Evolutionary conservation across 1,140 invertebrate species (phyloP), one percentile per base, ranked within the genome.

Genomic region (Arctopsyche grandis): DNA sequence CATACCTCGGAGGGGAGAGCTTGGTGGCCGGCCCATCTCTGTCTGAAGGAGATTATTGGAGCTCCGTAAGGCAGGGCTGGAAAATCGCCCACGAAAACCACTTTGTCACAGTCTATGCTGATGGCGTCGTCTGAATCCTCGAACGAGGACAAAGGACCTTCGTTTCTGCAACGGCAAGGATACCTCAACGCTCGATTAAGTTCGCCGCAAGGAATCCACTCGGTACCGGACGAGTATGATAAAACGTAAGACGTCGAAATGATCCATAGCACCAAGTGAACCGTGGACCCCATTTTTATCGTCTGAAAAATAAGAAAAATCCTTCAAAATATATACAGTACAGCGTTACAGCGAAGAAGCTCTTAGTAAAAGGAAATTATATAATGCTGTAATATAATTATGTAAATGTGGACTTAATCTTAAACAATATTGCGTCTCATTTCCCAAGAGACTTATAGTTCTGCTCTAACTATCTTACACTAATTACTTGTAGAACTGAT

Each of bases 71-170:
- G 93, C 52, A 93, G 86, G 0, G 92, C 86, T 0, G 94, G 91
- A 60, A 93, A 92, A 82, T 96, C 94, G 12, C 91, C 90, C 19
- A 91, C 89, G 80, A 97, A 96, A n/a, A 95, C 93, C 12, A 95
- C 91, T 19, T 90, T 86, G 86, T 97, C 95, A 85, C 96, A 97
- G 84, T 97, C 92, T 87, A 96, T 90, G 58, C 89, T 86, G 22
- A 93, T 87, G 12, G 85, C 81, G 16, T 89, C 88, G 63, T 87
- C 86, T 29, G 85, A 87, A 26, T 88, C 86, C 0, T 90, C 79
- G 9, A 80, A 82, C 4, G 83, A 78, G 79, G 85, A 84, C 0
- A 84, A 81, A 14, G 85, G 85, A 52, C 89, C 88, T 26, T 80
- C 86, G 14, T 88, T 86, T 10, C 86, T 86, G 81, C 92, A 93